phyloP scores from a whole-genome alignment of 1,140 invertebrate genomes.

The Orius laevigatus region DNA sequence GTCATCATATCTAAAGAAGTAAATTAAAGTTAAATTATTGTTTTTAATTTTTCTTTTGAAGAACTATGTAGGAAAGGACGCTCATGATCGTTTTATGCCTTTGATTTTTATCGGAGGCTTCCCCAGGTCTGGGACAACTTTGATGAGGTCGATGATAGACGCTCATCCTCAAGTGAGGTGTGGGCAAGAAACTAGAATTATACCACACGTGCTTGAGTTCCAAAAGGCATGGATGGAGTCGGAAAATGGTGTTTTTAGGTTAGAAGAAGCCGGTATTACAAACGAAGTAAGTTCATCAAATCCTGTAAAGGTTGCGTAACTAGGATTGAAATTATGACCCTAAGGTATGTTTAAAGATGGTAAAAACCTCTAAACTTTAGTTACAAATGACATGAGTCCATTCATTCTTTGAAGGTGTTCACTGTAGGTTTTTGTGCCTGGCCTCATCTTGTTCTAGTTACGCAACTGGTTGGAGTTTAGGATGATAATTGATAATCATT shows the following conservation, averaged over 20 bases:
- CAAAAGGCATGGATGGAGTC: constrained; percentile 85
- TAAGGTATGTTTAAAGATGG: too few relatives aligned
- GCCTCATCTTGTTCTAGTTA: too few relatives aligned
- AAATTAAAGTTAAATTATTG: constrained; percentile 8
- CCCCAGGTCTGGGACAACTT: constrained; percentile 88
- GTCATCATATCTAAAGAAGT: constrained; percentile 24
- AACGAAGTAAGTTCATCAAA: constrained; percentile 19
- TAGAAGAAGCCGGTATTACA: constrained; percentile 80
- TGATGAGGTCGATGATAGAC: constrained; percentile 95
- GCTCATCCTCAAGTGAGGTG: constrained; percentile 96
- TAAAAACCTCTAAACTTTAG: too few relatives aligned
- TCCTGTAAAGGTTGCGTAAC: too few relatives aligned
- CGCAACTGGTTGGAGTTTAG: too few relatives aligned
- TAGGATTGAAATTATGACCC: too few relatives aligned
- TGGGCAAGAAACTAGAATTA: constrained; percentile 93
- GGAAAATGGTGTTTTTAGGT: constrained; percentile 69
- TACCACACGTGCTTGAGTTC: constrained; percentile 84
- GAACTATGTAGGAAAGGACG: constrained; percentile 44
- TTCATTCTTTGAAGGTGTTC: too few relatives aligned
- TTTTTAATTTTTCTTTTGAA: constrained; percentile 28
- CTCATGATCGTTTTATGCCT: constrained; percentile 72
- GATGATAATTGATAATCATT: too few relatives aligned
- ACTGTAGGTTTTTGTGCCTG: too few relatives aligned
- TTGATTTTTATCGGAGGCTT: constrained; percentile 95
- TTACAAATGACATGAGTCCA: too few relatives aligned